Conservation (phyloP, 1,140 invertebrate species). For the Eupeodes corollae region DNA sequence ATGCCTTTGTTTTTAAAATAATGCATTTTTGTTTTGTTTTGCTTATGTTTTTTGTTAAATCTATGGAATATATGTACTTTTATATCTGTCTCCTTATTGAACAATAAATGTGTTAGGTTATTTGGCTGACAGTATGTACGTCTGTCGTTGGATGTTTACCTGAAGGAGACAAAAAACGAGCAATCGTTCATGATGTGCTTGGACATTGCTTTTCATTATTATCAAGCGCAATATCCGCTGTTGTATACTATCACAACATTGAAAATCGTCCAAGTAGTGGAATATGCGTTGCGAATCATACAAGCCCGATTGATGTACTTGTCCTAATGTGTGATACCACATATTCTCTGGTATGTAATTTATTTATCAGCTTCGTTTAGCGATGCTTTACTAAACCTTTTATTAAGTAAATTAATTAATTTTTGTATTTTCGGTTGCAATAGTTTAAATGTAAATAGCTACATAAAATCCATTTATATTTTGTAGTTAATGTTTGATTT, state of each 20-base stretch:
- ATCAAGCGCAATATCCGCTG: slow-evolving; percentile 74
- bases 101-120: slow-evolving; percentile 46
- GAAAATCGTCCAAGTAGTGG: slow-evolving; percentile 69
- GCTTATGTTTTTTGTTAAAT: background rate
- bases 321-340: slow-evolving; percentile 95
- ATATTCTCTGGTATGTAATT: slow-evolving; percentile 83
- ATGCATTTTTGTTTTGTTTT: background rate
- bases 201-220: slow-evolving; percentile 83
- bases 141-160: slow-evolving; percentile 73
- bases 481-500: too few species aligned
- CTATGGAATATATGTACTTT: background rate
- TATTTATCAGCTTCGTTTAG: too few species aligned
- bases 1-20: background rate
- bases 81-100: slow-evolving; percentile 2
- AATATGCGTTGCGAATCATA: slow-evolving; percentile 99
- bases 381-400: background rate
- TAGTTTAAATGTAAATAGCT: too few species aligned
- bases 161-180: slow-evolving; percentile 61
- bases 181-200: slow-evolving; percentile 65
- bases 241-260: slow-evolving; percentile 80
- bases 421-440: background rate
- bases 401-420: background rate
- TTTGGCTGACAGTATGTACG: slow-evolving; percentile 72
- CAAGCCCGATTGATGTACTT: slow-evolving; percentile 95
- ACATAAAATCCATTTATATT: too few species aligned